These are phyloP conservation scores for Lophius piscatorius DNA, from an alignment of 2,113 vertebrate species.

Conservation along the genomic window DNA sequence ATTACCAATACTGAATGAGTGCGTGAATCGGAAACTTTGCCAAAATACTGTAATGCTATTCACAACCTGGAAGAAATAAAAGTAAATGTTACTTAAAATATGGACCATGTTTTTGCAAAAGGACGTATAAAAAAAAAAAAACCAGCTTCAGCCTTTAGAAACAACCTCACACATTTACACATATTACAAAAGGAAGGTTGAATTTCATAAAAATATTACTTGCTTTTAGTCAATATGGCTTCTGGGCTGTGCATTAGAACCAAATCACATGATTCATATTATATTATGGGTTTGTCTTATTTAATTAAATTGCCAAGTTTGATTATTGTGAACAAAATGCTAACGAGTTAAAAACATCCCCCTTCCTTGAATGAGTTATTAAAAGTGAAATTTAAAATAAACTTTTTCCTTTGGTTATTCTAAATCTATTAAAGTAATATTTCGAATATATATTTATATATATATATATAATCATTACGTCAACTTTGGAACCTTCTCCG, in stretches of 20 bases:
- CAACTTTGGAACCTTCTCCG: conserved; percentile 16
- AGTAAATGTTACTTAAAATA: conserved; percentile 36
- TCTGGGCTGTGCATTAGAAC: conserved; percentile 63
- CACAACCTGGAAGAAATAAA: conserved; percentile 39
- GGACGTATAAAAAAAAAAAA: conserved; percentile 23
- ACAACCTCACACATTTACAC: conserved; percentile 63
- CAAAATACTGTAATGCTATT: conserved; percentile 67
- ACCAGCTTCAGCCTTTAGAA: conserved; percentile 43
- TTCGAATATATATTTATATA: conserved; percentile 49
- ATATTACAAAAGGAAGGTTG: conserved; percentile 63
- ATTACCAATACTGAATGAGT: conserved; percentile 26
- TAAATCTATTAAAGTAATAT: conserved; percentile 59
- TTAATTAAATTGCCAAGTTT: conserved; percentile 51
- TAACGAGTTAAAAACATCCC: conserved; percentile 66
- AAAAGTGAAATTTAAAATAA: conserved; percentile 42
- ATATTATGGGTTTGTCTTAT: conserved; percentile 38
- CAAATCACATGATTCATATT: conserved; percentile 47
- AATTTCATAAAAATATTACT: conserved; percentile 64
- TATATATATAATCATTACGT: no score
- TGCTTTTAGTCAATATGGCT: conserved; percentile 73
- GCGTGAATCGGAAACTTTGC: conserved; percentile 21
- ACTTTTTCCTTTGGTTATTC: conserved; percentile 64
- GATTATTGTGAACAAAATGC: conserved; percentile 47
- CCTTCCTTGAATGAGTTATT: conserved; percentile 38
- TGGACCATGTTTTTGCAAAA: conserved; percentile 42